Evolutionary conservation across 2,797 vertebrate species (phyloP).

Genomic region (Monodelphis domestica): DNA sequence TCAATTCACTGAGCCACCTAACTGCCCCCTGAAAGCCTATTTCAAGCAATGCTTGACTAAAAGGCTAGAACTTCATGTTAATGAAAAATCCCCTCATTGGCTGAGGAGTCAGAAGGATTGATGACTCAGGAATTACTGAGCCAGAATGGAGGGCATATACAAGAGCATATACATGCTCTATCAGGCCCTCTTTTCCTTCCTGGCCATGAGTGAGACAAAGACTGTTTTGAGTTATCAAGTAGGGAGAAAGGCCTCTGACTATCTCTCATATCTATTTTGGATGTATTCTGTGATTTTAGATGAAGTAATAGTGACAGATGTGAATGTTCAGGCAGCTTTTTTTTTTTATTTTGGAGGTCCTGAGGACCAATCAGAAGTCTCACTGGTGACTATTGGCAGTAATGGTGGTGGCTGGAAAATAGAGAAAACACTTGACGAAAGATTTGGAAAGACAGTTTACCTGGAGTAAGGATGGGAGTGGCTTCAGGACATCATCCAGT

Average conservation of each 20-base stretch:
- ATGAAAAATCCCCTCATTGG: background rate
- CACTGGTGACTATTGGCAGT: background rate
- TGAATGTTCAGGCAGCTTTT: background rate
- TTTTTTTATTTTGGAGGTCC: background rate
- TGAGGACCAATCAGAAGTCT: background rate
- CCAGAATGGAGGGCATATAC: background rate
- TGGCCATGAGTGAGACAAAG: background rate
- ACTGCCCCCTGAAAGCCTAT: no score
- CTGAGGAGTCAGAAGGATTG: background rate
- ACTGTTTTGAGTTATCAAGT: background rate
- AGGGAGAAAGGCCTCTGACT: background rate
- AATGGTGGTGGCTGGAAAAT: background rate
- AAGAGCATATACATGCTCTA: background rate
- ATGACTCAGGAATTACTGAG: background rate
- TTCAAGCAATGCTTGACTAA: background rate
- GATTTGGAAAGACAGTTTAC: background rate
- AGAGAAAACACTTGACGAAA: background rate
- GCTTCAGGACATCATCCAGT: background rate
- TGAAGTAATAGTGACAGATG: background rate
- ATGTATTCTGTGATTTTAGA: background rate
- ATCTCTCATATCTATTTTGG: background rate
- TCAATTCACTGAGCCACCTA: no score
- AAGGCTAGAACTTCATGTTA: background rate
- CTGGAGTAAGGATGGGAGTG: background rate
- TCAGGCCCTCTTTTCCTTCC: background rate